phyloP scores from a whole-genome alignment of 2,797 vertebrate species.

The Schizothorax lantsangensis region DNA sequence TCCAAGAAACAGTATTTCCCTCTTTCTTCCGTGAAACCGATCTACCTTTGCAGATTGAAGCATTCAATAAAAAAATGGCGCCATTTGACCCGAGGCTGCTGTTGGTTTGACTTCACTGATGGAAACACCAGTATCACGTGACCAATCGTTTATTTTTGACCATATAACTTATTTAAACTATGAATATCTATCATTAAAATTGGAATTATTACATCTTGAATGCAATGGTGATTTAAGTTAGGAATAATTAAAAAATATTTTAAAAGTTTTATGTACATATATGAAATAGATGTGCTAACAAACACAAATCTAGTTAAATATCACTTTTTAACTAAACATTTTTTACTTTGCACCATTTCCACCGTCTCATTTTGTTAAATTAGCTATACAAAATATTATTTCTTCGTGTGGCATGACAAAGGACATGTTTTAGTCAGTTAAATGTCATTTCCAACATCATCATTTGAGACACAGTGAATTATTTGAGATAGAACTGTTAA shows the following conservation, averaged over 20 bases:
- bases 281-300: no score
- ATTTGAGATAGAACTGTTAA: background rate
- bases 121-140: background rate
- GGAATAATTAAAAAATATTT: background rate
- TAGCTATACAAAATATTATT: background rate
- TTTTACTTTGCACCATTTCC: background rate
- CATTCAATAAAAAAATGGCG: background rate
- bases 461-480: background rate
- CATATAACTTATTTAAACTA: background rate
- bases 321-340: background rate
- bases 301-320: no score
- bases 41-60: background rate
- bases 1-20: background rate
- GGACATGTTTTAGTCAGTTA: background rate
- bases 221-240: background rate
- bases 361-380: background rate
- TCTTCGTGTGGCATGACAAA: background rate
- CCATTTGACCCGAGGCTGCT: background rate
- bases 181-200: background rate
- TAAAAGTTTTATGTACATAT: background rate
- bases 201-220: background rate
- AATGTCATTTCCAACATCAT: background rate
- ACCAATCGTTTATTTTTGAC: background rate
- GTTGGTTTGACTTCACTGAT: background rate
- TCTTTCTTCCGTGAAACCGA: background rate